Base-by-base conservation (phyloP, 2,888 invertebrate genomes). In the Chaitophorus viminalis region DNA sequence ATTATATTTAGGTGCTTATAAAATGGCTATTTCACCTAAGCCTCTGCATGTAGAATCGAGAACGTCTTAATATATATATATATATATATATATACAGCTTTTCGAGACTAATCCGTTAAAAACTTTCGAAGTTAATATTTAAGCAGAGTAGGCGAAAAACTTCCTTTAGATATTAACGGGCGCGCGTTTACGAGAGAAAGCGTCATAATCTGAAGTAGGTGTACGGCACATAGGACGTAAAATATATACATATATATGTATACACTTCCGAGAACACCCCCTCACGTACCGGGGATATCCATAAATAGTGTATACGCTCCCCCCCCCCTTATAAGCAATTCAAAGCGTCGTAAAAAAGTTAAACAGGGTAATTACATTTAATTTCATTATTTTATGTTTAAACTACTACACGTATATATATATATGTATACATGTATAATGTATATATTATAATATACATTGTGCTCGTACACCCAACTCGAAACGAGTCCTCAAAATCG, bases 291-390 rank as follows among this genome's bases (percentile, higher is more conserved):
- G 36, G 9, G n/a, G 25, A 3, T 46, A 31, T 82, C 82, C 52
- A 46, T 82, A 82, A 82, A 82, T 25, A 65, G 29, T 4, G 31
- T 70, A 3, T 36, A 9, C 33, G 65, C 39, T 65, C 39, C 52
- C n/a, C 1, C 39, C 1, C 39, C n/a, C n/a, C n/a, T n/a, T n/a
- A n/a, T n/a, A 75, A 83, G 75, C 60, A 31, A 75, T 83, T 75
- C 36, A 52, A 60, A 83, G 18, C 0, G 75, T 65, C 83, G 83
- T 83, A 75, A 75, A 75, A 74, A 74, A 65, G 65, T 76, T 84
- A 68, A 77, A 33, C 65, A n/a, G 33, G n/a, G 46, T 77, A 68
- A 85, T 85, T 85, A 77, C 68, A n/a, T 77, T 68, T 65, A 31
- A 75, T 83, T 83, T 39, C 6, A 18, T 68, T 31, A 31, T 76